Conservation (phyloP, 2,888 invertebrate genomes). For the Drosophila kanekoi region DNA sequence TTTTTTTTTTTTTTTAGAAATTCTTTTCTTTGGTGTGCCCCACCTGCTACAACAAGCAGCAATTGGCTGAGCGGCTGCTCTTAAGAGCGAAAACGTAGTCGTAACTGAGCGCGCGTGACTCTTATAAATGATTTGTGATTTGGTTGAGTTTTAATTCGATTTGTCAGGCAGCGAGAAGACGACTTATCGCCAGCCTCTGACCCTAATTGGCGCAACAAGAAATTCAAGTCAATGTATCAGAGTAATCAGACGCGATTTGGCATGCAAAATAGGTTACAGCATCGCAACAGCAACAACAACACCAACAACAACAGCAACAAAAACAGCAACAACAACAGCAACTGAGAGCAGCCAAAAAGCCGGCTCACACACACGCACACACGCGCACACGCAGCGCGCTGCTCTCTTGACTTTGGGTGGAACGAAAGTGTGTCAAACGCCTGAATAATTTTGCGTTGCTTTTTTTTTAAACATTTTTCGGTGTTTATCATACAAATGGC, state of each 20-base stretch:
- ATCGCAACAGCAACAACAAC: slow-evolving; percentile 45
- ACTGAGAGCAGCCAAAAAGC: slow-evolving; percentile 38
- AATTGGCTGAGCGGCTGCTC: neutral
- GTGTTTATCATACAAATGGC: slow-evolving; percentile 41
- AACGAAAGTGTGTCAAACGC: slow-evolving; percentile 80
- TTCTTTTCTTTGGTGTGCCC: slow-evolving; percentile 23
- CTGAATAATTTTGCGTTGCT: slow-evolving; percentile 71
- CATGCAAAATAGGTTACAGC: slow-evolving; percentile 81
- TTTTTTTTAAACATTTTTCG: slow-evolving; percentile 46
- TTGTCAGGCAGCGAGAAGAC: neutral
- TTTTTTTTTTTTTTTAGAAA: slow-evolving; percentile 2
- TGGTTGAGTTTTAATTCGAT: slow-evolving; percentile 18
- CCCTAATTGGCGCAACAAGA: slow-evolving; percentile 69
- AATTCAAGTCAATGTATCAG: slow-evolving; percentile 53
- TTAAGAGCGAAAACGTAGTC: slow-evolving; percentile 25
- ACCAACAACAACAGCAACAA: slow-evolving; percentile 31
- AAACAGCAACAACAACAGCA: slow-evolving; percentile 21
- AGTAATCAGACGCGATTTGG: slow-evolving; percentile 55
- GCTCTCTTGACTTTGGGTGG: slow-evolving; percentile 34
- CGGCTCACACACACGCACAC: slow-evolving; percentile 32
- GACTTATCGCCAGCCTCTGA: slow-evolving; percentile 48
- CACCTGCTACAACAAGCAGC: slow-evolving; percentile 10
- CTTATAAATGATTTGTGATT: slow-evolving; percentile 47
- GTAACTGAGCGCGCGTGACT: slow-evolving; percentile 51
- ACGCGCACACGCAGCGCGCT: slow-evolving; percentile 18